Conservation (phyloP, 2,797 vertebrate species). For the Labroides dimidiatus region DNA sequence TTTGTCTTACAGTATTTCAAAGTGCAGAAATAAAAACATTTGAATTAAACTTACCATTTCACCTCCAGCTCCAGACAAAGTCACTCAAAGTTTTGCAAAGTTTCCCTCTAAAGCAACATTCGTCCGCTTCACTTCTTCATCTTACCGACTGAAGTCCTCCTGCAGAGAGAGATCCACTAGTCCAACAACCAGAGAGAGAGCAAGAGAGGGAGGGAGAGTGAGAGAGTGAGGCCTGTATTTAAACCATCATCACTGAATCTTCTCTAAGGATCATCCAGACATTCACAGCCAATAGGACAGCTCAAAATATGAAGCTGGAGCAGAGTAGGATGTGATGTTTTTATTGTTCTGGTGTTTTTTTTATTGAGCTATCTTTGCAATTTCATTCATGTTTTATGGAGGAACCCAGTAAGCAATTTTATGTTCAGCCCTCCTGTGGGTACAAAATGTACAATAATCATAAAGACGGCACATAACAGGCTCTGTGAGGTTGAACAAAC, state of each 20-base stretch:
- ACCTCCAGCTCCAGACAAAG: not conserved
- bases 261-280: not conserved
- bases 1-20: not conserved
- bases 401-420: no score
- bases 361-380: no score
- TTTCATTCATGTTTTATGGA: no score
- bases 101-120: not conserved
- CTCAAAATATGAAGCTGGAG: no score
- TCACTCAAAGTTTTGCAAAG: not conserved
- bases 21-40: not conserved
- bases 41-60: not conserved
- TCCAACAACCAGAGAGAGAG: not conserved
- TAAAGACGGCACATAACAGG: no score
- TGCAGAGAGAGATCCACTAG: not conserved
- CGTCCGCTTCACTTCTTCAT: constrained; percentile 8
- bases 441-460: no score
- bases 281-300: not conserved
- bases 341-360: no score
- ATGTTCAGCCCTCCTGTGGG: no score
- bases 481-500: no score
- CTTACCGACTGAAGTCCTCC: not conserved
- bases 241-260: not conserved
- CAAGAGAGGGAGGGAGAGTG: not conserved
- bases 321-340: not conserved
- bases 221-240: not conserved